These are phyloP conservation scores for Tolypeutes matacus DNA, from an alignment of 2,797 vertebrate species.

Conservation along the genomic window DNA sequence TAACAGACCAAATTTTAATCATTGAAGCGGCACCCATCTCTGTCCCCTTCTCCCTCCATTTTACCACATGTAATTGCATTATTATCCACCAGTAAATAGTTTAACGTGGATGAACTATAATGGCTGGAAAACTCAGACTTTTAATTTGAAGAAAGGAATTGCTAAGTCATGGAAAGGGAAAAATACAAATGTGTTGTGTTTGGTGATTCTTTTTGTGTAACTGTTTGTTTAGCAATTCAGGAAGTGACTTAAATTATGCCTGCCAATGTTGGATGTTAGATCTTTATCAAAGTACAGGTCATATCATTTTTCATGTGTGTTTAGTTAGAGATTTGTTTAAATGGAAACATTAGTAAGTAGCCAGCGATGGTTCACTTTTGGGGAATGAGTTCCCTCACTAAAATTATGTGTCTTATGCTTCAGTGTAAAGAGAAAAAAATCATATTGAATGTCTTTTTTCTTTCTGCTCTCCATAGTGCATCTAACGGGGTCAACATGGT, in stretches of 20 bases:
- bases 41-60: constrained; percentile 19
- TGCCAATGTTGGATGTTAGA: constrained; percentile 73
- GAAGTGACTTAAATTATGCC: constrained; percentile 71
- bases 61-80: constrained; percentile 50
- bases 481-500: not conserved
- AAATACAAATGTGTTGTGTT: not conserved
- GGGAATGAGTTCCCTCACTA: not conserved
- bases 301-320: constrained; percentile 68
- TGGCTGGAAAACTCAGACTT: constrained; percentile 58
- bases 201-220: constrained; percentile 40
- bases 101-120: constrained; percentile 60
- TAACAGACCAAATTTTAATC: constrained; percentile 53
- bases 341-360: constrained; percentile 70
- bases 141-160: constrained; percentile 66
- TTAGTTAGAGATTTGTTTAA: constrained; percentile 77
- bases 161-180: constrained; percentile 33
- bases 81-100: not conserved
- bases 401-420: constrained; percentile 54
- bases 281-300: constrained; percentile 74
- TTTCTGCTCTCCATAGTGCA: constrained; percentile 4
- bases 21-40: not conserved
- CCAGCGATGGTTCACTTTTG: constrained; percentile 42
- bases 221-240: constrained; percentile 72
- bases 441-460: not conserved
- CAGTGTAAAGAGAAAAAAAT: constrained; percentile 27